Evolutionary conservation across 2,113 vertebrate species (phyloP).

Genomic region (Calonectris borealis): DNA sequence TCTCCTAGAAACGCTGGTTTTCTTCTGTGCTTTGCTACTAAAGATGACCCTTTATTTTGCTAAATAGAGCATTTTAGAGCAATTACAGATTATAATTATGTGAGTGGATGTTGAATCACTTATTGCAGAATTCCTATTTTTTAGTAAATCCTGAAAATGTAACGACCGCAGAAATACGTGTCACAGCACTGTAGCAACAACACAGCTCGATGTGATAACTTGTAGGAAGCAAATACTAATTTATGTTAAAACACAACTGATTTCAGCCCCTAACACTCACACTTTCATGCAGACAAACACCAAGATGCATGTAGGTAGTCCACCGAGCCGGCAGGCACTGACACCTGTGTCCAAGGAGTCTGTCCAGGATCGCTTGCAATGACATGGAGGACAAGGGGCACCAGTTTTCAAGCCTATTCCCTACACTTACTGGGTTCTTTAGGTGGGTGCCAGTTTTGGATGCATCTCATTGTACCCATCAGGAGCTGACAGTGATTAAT

Average conservation of each 20-base stretch:
- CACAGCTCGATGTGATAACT: neutral
- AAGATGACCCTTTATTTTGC: neutral
- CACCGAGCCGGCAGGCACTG: neutral
- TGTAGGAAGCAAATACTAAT: neutral
- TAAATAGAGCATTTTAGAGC: neutral
- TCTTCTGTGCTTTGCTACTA: neutral
- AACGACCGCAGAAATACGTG: neutral
- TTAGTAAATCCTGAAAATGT: neutral
- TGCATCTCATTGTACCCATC: neutral
- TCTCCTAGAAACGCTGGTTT: neutral
- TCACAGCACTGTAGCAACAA: neutral
- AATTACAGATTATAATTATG: neutral
- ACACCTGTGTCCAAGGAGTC: neutral
- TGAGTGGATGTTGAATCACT: neutral
- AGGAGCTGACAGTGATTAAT: neutral
- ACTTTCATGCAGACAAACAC: neutral
- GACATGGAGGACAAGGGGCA: neutral
- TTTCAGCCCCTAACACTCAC: neutral
- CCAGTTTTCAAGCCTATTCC: neutral
- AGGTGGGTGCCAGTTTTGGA: rapidly evolving
- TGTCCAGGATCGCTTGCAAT: neutral
- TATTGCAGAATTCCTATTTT: neutral
- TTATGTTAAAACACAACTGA: neutral
- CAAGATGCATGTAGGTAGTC: neutral
- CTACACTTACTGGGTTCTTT: neutral